Evolutionary conservation across 1,140 invertebrate genomes (phyloP).

Genomic region (Euglossa dilemma): DNA sequence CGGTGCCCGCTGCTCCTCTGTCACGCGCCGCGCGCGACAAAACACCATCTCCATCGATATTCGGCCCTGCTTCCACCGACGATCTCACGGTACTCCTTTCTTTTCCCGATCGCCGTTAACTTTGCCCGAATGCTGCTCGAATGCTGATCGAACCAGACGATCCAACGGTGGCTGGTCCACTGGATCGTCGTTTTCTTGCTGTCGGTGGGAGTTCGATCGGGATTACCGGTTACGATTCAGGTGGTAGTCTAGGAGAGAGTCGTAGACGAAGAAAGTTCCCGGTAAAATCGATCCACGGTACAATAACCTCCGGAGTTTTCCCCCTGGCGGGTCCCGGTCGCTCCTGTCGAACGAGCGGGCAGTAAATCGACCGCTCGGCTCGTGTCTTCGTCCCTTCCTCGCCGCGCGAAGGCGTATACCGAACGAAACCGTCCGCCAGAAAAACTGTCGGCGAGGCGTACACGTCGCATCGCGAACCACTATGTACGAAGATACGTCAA

Average conservation of each 20-base stretch:
- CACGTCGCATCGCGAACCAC: conserved; percentile 47
- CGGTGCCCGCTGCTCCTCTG: conserved; percentile 12
- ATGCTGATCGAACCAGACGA: too few relatives aligned
- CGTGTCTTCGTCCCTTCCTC: conserved; percentile 32
- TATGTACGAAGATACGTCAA: conserved; percentile 43
- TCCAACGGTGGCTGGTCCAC: too few relatives aligned
- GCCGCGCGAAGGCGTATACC: conserved; percentile 25
- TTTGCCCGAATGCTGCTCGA: neutral
- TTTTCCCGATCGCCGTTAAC: conserved; percentile 1
- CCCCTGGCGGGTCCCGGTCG: conserved; percentile 7
- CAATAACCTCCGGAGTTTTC: conserved; percentile 51
- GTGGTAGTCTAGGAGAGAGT: neutral
- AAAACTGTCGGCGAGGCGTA: conserved; percentile 46
- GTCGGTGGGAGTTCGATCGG: too few relatives aligned
- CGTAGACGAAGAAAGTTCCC: conserved; percentile 25
- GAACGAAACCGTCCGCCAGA: conserved; percentile 51
- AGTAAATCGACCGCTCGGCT: conserved; percentile 53
- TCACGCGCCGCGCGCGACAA: conserved; percentile 58
- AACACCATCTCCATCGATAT: conserved; percentile 58
- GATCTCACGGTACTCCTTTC: conserved; percentile 5
- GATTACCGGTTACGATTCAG: too few relatives aligned
- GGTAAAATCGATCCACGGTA: conserved; percentile 56
- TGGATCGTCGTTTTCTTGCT: too few relatives aligned
- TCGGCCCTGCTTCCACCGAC: conserved; percentile 15
- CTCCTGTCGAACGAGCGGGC: conserved; percentile 30